A percentile compares a stretch with the other conserved stretches of the same genome.
These are phyloP conservation scores for Nycticorax nycticorax DNA, from an alignment of 2,113 vertebrate genomes.

Conservation along the genomic window DNA sequence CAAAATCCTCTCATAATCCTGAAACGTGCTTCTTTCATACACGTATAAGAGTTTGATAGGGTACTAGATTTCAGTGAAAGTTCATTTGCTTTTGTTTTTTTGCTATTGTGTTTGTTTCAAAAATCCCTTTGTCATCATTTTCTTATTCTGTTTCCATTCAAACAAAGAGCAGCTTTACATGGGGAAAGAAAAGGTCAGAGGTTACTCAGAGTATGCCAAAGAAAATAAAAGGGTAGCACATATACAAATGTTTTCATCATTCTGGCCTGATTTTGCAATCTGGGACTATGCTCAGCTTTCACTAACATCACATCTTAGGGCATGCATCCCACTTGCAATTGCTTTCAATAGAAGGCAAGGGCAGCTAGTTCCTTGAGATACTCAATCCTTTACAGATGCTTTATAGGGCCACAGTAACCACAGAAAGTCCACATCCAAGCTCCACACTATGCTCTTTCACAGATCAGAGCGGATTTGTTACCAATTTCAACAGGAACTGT, in stretches of 20 bases:
- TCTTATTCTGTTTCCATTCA: slow-evolving; percentile 55
- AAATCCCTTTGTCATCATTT: slow-evolving; percentile 63
- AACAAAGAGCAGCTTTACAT: slow-evolving; percentile 57
- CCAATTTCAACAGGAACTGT: background rate
- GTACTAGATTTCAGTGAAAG: slow-evolving; percentile 30
- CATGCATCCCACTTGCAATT: slow-evolving; percentile 42
- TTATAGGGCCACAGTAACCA: slow-evolving; percentile 16
- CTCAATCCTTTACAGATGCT: slow-evolving; percentile 11
- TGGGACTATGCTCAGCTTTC: slow-evolving; percentile 56
- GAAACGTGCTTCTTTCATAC: background rate
- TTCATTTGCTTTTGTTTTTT: slow-evolving; percentile 42
- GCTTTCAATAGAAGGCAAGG: slow-evolving; percentile 41
- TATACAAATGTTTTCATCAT: slow-evolving; percentile 70
- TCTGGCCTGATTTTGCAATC: slow-evolving; percentile 63
- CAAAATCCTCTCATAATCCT: background rate
- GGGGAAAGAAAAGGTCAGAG: slow-evolving; percentile 45
- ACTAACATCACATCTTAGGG: slow-evolving; percentile 56
- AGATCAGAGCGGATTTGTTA: background rate
- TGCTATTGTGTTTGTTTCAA: slow-evolving; percentile 37
- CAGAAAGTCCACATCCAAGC: slow-evolving; percentile 9
- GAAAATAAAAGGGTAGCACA: slow-evolving; percentile 66
- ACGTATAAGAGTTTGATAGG: background rate
- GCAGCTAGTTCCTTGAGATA: slow-evolving; percentile 32
- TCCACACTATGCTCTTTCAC: background rate
- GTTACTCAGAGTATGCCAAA: slow-evolving; percentile 50